Evolutionary conservation across 2,113 vertebrate genomes (phyloP), one percentile per base, ranked within the genome.

Genomic region (Pelusios castaneus): DNA sequence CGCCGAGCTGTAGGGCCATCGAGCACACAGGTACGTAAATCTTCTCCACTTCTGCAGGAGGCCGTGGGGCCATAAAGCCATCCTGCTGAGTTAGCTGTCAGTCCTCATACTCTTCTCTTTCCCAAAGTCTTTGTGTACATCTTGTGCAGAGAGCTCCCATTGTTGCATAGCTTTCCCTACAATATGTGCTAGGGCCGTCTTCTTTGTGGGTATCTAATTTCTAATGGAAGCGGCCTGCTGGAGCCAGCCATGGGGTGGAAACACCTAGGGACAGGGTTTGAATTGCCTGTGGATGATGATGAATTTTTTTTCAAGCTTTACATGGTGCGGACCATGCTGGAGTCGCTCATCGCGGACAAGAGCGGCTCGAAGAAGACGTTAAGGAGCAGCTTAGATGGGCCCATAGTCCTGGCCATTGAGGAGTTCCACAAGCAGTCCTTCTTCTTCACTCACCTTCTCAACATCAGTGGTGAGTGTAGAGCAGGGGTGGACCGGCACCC

Each of bases 381-480:
- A 52, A 98, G 99, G 76, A 99, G 99, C 98, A 99, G 99, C 92
- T 97, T 99, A 88, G 99, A 99, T 10, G 99, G 99, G 4, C 99
- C 99, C 0, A 99, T 99, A 21, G 99, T 99, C 76, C 97, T 99
- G 41, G 99, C 99, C 91, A 99, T 99, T 5, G 99, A 99, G 94
- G 99, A 99, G 95, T 99, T 99, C 97, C 99, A 99, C 97, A 99
- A 99, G 75, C 99, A 99, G 8, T 99, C 99, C 84, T 99, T 99
- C 98, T 99, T 99, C 97, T 99, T 99, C 97, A 99, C 99, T 4
- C 99, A 99, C 88, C 98, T 99, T 92, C 99, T 99, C 93, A 99
- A 99, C 97, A 99, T 99, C 97, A 99, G 99, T 5, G 99, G 99
- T 99, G 93, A 98, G 98, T 10, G 34, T 3, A 22, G 9, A 2